These are phyloP conservation scores for Naso thynnoides DNA, from an alignment of 2,797 vertebrate genomes.

Conservation along the genomic window DNA sequence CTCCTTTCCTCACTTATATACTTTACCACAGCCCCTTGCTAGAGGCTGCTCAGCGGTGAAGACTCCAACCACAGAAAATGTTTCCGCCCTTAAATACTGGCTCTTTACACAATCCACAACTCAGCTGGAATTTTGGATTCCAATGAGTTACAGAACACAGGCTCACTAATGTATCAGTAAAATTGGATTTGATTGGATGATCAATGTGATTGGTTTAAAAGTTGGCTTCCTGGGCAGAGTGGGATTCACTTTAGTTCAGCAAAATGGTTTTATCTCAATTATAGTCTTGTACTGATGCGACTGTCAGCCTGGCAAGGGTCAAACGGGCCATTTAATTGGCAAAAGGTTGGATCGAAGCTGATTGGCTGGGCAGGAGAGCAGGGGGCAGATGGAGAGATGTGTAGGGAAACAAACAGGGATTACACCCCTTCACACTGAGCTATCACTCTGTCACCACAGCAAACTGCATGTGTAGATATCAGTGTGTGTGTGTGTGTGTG, in stretches of 20 bases:
- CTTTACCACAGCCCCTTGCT: background rate
- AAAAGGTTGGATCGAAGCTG: constrained; percentile 32
- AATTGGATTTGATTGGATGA: constrained; percentile 14
- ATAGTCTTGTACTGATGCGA: background rate
- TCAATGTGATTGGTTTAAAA: background rate
- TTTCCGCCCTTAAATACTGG: background rate
- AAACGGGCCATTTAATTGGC: constrained; percentile 32
- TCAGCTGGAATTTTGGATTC: background rate
- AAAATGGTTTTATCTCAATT: constrained; percentile 24
- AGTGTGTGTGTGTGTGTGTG: constrained; percentile 31
- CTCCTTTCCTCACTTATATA: background rate
- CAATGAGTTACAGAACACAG: background rate
- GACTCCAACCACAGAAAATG: background rate
- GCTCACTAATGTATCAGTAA: background rate
- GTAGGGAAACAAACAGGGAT: constrained; percentile 70
- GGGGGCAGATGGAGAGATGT: constrained; percentile 67
- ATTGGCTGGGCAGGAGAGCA: constrained; percentile 46
- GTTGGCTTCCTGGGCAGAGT: background rate
- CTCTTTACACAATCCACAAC: background rate
- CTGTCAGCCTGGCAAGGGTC: constrained; percentile 6
- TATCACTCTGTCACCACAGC: constrained; percentile 49
- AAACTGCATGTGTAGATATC: constrained; percentile 30
- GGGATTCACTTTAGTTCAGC: background rate
- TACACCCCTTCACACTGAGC: constrained; percentile 54
- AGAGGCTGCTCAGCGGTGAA: background rate